Evolutionary conservation across 2,797 vertebrate species (phyloP), one percentile per base, ranked within the genome.

Genomic region (Erethizon dorsatum): DNA sequence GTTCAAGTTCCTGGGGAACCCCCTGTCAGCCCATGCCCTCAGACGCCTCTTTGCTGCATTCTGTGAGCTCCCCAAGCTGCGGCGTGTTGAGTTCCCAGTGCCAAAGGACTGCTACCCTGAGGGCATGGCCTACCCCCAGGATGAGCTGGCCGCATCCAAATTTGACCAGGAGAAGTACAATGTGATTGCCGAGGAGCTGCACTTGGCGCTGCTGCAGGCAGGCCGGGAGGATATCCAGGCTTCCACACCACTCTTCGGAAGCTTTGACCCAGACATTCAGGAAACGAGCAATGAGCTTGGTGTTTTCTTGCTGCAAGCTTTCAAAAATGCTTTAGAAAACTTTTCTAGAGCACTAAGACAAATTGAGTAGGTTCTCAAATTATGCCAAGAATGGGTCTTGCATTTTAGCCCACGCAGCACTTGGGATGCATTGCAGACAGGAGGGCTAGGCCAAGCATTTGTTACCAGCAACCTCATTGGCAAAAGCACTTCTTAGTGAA

Each of bases 201-300:
- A 98, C 0, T 96, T 97, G 2, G 98, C 99, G 97, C 98, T 99
- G 95, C 98, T 98, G n/a, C 97, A 95, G 84, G 99, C 99, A 5
- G 99, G 99, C 2, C 99, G 99, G 91, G 98, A 98, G 0, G 98
- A 98, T 59, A 98, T 99, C 90, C 98, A 99, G 83, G 99, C 99
- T 90, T 99, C 99, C 96, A 99, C 99, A 0, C 99, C 99, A 0
- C 97, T 99, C 73, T 99, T 98, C 20, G 99, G 99, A 5, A 98
- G 98, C 88, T 99, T 99, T 0, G 99, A 99, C 50, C 98, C 99
- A 28, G 99, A 99, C 63, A 99, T 99, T 94, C 98, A 99, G n/a
- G 99, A 99, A 98, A 99, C 99, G 0, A 99, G 99, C 96, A 99
- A 99, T 0, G 99, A 99, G 98, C 98, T 99, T 9, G 99, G 99